A percentile compares a stretch with the other conserved stretches of the same genome.
phyloP scores from a whole-genome alignment of 2,888 invertebrate genomes.

The Acanthosepion pharaonis region DNA sequence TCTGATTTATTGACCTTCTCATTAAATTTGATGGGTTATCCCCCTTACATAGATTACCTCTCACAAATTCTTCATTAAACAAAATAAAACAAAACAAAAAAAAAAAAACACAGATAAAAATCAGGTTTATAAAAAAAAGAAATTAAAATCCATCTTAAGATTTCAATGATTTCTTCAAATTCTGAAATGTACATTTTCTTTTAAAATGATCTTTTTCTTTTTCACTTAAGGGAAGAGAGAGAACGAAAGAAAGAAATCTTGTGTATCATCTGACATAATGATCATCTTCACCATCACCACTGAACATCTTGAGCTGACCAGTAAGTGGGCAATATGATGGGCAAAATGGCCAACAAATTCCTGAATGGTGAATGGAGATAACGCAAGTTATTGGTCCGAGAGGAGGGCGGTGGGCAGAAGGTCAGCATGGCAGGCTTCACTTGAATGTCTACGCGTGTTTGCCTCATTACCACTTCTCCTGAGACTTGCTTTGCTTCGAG shows the following conservation, averaged over 20 bases:
- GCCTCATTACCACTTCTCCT: slow-evolving; percentile 9
- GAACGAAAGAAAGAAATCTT: neutral
- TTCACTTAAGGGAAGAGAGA: neutral
- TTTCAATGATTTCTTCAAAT: neutral
- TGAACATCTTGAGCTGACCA: slow-evolving; percentile 33
- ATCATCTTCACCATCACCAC: slow-evolving; percentile 18
- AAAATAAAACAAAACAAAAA: too few relatives aligned
- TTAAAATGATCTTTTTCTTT: neutral
- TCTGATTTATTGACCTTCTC: too few relatives aligned
- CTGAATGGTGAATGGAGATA: slow-evolving; percentile 22
- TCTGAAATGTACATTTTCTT: neutral
- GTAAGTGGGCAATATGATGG: slow-evolving; percentile 21
- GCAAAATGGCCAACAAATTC: slow-evolving; percentile 33
- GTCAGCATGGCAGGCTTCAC: slow-evolving; percentile 33
- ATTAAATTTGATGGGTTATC: too few relatives aligned
- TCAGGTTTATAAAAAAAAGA: too few relatives aligned
- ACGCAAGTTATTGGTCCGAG: slow-evolving; percentile 2
- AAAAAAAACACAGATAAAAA: too few relatives aligned
- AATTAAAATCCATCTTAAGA: too few relatives aligned
- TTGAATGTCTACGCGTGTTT: slow-evolving; percentile 33
- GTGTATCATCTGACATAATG: neutral
- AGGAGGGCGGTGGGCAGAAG: neutral
- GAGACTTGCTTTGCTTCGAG: slow-evolving; percentile 1
- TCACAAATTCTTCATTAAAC: too few relatives aligned
- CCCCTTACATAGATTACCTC: too few relatives aligned